Evolutionary conservation across 2,113 vertebrate species (phyloP).

Genomic region (Hystrix cristata): DNA sequence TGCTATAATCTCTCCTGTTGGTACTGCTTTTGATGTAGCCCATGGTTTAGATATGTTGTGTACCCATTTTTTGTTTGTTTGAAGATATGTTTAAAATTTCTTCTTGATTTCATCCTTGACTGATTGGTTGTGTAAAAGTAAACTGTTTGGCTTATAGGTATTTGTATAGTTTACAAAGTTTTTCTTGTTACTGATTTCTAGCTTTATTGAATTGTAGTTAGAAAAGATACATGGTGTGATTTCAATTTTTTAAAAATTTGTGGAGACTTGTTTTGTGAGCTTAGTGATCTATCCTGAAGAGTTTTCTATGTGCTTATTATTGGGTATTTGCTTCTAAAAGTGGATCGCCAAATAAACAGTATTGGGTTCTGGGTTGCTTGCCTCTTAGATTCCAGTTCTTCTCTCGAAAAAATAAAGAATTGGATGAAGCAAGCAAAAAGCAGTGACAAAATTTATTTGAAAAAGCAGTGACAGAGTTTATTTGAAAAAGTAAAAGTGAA

Average conservation of each 20-base stretch:
- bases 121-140: not conserved
- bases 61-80: not conserved
- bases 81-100: not conserved
- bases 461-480: too few relatives aligned
- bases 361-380: too few relatives aligned
- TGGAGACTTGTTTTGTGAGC: not conserved
- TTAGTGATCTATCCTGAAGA: not conserved
- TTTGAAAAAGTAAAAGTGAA: too few relatives aligned
- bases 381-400: too few relatives aligned
- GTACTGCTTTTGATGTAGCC: not conserved
- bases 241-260: not conserved
- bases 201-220: not conserved
- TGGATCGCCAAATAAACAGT: too few relatives aligned
- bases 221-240: not conserved
- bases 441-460: too few relatives aligned
- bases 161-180: not conserved
- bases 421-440: too few relatives aligned
- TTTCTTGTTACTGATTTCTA: not conserved
- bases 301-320: not conserved
- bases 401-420: too few relatives aligned
- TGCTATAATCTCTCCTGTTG: not conserved
- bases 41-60: not conserved
- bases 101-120: not conserved
- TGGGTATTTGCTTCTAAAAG: too few relatives aligned
- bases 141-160: not conserved